Evolutionary conservation across 2,888 invertebrate genomes (phyloP).

Genomic region (Platycheirus albimanus): DNA sequence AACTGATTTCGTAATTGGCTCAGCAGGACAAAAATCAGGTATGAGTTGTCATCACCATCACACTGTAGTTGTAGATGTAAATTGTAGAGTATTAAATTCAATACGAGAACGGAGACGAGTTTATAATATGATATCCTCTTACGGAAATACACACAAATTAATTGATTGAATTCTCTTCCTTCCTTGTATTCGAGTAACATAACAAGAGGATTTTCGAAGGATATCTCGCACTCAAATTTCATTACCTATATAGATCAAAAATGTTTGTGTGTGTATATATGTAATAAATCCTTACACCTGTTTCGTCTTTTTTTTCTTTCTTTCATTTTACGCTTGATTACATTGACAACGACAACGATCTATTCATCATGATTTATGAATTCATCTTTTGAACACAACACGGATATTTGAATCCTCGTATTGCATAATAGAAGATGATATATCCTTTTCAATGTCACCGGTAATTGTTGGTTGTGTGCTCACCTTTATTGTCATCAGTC

Average conservation of each 20-base stretch:
- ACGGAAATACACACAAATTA: constrained; percentile 43
- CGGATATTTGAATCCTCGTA: constrained; percentile 16
- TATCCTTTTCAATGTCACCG: constrained; percentile 81
- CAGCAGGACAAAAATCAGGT: constrained; percentile 89
- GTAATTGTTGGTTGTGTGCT: constrained; percentile 82
- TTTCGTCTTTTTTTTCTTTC: constrained; percentile 5
- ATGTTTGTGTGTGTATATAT: no score
- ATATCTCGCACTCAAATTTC: constrained; percentile 23
- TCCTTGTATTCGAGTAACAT: background rate
- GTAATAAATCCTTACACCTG: constrained; percentile 6
- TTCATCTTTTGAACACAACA: constrained; percentile 11
- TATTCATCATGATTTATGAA: constrained; percentile 49
- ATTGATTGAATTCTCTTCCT: constrained; percentile 54
- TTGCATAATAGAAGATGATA: constrained; percentile 79
- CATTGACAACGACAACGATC: constrained; percentile 10
- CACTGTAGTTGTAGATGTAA: no score
- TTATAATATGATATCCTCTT: constrained; percentile 51
- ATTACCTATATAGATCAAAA: constrained; percentile 16
- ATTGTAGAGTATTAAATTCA: background rate
- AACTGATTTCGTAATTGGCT: constrained; percentile 89
- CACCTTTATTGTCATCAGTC: constrained; percentile 82
- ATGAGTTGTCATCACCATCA: constrained; percentile 73
- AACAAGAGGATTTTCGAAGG: constrained; percentile 22
- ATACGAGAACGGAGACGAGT: background rate
- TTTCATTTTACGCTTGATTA: constrained; percentile 27